Conservation (phyloP, 2,888 invertebrate genomes). For the Epinotia demarniana region DNA sequence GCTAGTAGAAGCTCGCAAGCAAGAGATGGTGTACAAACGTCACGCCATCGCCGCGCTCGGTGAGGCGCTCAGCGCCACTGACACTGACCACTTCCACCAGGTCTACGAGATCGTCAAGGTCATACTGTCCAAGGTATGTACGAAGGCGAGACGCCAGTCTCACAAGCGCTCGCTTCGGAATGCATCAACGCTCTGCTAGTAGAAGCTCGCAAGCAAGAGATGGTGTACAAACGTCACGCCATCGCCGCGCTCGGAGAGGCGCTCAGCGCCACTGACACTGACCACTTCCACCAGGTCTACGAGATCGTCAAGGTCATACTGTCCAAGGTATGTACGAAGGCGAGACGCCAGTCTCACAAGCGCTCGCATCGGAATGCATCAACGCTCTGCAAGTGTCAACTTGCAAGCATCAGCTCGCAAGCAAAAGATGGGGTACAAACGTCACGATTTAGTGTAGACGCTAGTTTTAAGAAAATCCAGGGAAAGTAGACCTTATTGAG, state of each 20-base stretch:
- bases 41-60: conserved; percentile 90
- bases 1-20: no score
- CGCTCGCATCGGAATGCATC: no score
- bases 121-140: conserved; percentile 87
- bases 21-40: conserved; percentile 86
- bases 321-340: conserved; percentile 82
- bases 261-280: conserved; percentile 88
- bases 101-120: conserved; percentile 91
- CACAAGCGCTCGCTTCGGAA: conserved; percentile 62
- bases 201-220: conserved; percentile 92
- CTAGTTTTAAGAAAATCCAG: no score
- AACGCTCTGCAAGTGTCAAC: no score
- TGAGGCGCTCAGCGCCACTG: conserved; percentile 88
- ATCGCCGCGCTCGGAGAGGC: conserved; percentile 90
- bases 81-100: conserved; percentile 91
- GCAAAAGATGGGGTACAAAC: neutral
- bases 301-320: conserved; percentile 89
- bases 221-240: conserved; percentile 90
- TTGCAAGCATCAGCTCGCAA: conserved; percentile 86
- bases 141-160: conserved; percentile 51
- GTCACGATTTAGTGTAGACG: neutral
- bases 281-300: conserved; percentile 92
- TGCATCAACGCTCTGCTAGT: conserved; percentile 89
- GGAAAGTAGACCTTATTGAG: no score
- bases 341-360: no score